phyloP scores from a whole-genome alignment of 1,140 invertebrate species.

The Cotesia glomerata region DNA sequence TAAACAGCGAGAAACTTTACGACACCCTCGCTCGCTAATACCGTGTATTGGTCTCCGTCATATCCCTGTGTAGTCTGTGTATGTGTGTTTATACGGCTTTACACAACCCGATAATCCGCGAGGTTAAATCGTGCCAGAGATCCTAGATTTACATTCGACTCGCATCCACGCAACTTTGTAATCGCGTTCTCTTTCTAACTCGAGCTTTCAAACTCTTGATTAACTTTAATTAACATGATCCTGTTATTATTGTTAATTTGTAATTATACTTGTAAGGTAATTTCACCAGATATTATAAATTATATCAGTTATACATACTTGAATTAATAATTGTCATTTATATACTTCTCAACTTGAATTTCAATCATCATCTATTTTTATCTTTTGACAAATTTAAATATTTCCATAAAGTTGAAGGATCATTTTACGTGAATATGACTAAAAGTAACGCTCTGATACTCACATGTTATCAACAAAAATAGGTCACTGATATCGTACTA shows the following conservation, averaged over 20 bases:
- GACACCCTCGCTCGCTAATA: conserved; percentile 11
- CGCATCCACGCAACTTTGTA: conserved; percentile 2
- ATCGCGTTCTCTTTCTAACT: conserved; percentile 1
- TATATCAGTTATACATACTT: no score
- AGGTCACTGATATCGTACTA: no score
- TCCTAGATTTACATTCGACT: conserved; percentile 12
- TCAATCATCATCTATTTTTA: no score
- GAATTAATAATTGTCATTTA: no score
- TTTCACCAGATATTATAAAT: no score
- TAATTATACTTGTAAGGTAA: no score
- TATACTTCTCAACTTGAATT: no score
- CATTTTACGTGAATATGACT: no score
- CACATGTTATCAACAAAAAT: no score
- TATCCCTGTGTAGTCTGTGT: neutral
- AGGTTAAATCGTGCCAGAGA: conserved; percentile 2
- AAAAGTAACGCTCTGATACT: no score
- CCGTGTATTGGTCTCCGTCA: conserved; percentile 5
- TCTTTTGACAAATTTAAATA: no score
- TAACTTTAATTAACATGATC: neutral
- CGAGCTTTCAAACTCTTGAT: neutral
- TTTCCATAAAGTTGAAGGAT: no score
- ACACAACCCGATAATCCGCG: conserved; percentile 17
- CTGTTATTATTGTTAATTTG: neutral
- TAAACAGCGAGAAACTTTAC: conserved; percentile 7
- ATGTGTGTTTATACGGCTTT: conserved; percentile 9